Evolutionary conservation across 2,113 vertebrate species (phyloP).

Genomic region (Paracanthobrama guichenoti): DNA sequence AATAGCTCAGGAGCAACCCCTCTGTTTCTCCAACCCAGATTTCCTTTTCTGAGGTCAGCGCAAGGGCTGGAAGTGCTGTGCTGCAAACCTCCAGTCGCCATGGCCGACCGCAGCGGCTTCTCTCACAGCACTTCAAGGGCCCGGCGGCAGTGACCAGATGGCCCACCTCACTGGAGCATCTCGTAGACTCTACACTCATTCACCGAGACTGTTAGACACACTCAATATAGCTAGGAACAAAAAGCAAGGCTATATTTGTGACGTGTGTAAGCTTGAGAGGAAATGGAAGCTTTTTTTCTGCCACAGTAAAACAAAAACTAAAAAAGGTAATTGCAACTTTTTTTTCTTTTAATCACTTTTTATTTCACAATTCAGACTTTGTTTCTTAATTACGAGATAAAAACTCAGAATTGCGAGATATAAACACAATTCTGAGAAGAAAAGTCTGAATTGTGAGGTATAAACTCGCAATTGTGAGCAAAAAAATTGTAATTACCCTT

Average conservation of each 20-base stretch:
- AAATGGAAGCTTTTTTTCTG: too few relatives aligned
- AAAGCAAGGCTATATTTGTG: neutral
- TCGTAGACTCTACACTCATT: constrained; percentile 21
- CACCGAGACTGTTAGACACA: constrained; percentile 19
- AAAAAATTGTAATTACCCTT: too few relatives aligned
- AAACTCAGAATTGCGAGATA: too few relatives aligned
- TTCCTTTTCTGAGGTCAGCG: constrained; percentile 82
- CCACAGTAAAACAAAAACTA: too few relatives aligned
- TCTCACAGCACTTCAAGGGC: constrained; percentile 78
- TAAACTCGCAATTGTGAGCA: too few relatives aligned
- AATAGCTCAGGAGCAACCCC: constrained; percentile 80
- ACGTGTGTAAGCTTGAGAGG: neutral
- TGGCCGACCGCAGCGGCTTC: constrained; percentile 74
- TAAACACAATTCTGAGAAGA: too few relatives aligned
- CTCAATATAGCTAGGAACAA: constrained; percentile 29
- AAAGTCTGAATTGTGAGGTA: too few relatives aligned
- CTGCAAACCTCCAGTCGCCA: constrained; percentile 80
- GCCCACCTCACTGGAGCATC: constrained; percentile 55
- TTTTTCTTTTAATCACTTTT: too few relatives aligned
- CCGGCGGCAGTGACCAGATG: constrained; percentile 76
- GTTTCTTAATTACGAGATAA: too few relatives aligned
- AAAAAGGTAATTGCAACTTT: too few relatives aligned
- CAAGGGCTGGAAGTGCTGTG: constrained; percentile 77
- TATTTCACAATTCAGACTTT: too few relatives aligned
- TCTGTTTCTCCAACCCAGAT: constrained; percentile 79